Conservation (phyloP, 2,113 vertebrate species). For the Motacilla tschutschensis region DNA sequence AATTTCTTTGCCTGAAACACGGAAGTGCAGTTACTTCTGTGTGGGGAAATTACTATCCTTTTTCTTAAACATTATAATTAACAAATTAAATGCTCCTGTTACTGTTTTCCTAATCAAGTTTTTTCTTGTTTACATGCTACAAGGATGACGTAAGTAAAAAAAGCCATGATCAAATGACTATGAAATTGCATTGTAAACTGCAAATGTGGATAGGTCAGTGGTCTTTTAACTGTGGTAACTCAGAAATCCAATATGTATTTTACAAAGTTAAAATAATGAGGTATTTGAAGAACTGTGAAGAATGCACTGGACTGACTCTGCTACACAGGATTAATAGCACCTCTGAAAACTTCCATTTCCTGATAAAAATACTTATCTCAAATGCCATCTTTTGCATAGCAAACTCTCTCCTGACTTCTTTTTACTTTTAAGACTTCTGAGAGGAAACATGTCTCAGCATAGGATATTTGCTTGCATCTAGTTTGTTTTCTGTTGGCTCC, state of each 20-base stretch:
- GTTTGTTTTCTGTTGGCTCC: background rate
- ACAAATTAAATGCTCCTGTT: background rate
- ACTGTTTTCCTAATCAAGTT: slow-evolving; percentile 40
- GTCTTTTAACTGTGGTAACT: background rate
- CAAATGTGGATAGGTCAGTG: slow-evolving; percentile 23
- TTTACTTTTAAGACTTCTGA: background rate
- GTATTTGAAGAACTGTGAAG: background rate
- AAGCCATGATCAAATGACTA: slow-evolving; percentile 8
- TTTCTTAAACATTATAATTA: background rate
- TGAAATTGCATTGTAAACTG: slow-evolving; percentile 22
- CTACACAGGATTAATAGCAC: background rate
- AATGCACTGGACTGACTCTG: background rate
- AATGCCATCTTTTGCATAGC: background rate
- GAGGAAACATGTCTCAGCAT: background rate
- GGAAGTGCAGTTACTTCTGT: background rate
- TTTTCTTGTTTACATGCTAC: slow-evolving; percentile 70
- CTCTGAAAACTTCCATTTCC: background rate
- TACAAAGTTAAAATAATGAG: background rate
- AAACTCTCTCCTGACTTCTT: background rate
- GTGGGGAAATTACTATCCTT: background rate
- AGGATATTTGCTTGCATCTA: background rate
- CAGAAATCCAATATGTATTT: background rate
- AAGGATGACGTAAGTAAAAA: slow-evolving; percentile 81
- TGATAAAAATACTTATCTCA: background rate
- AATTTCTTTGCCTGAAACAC: background rate